Evolutionary conservation across 2,888 invertebrate species (phyloP).

Genomic region (Lycophotia porphyrea): DNA sequence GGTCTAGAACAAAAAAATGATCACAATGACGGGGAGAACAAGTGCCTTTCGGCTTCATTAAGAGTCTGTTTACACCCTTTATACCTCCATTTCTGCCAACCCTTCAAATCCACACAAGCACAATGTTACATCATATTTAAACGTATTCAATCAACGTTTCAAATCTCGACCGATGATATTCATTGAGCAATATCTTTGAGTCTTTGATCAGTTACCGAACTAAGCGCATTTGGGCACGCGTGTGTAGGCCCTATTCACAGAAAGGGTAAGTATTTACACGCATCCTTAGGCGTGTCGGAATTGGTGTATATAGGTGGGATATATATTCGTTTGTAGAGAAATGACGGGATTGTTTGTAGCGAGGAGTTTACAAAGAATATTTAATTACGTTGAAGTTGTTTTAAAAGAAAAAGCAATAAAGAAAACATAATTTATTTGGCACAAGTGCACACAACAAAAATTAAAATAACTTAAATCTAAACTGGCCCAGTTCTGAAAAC

Average conservation of each 20-base stretch:
- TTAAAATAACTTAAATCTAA: no score
- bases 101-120: not conserved
- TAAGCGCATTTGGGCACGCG: conserved; percentile 16
- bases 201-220: conserved; percentile 35
- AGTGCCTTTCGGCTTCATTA: no score
- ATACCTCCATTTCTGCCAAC: not conserved
- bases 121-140: not conserved
- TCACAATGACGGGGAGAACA: no score
- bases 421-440: no score
- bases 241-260: not conserved
- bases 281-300: not conserved
- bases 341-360: not conserved
- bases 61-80: no score
- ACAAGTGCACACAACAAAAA: no score
- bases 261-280: conserved; percentile 21
- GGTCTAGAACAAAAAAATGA: no score
- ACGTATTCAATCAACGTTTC: not conserved
- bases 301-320: not conserved
- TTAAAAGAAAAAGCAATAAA: no score
- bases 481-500: no score
- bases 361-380: not conserved
- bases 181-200: conserved; percentile 21
- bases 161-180: conserved; percentile 22
- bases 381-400: no score
- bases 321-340: not conserved